Percentiles rank a stretch among this genome's conserved stretches.
Evolutionary conservation across 2,113 vertebrate species (phyloP).

Genomic region (Actenoides lindsayi): DNA sequence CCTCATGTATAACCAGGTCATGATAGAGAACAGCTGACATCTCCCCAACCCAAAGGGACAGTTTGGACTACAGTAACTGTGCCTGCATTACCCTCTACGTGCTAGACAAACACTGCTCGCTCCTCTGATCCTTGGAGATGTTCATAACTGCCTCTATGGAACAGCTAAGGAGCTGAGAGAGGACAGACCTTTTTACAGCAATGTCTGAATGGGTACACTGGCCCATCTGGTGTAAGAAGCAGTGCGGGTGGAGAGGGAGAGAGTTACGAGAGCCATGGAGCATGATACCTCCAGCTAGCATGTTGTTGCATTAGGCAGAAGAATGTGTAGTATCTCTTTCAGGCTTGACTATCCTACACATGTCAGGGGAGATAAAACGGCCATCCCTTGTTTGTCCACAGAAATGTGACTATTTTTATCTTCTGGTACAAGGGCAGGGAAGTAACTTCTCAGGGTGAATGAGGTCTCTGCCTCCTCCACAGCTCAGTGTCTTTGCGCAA

Average conservation of each 20-base stretch:
- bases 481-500: neutral
- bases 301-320: neutral
- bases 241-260: neutral
- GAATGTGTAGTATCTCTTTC: neutral
- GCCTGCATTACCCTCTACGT: neutral
- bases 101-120: neutral
- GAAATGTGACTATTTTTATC: neutral
- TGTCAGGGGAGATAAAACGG: neutral
- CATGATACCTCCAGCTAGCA: rapidly evolving
- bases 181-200: neutral
- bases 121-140: neutral
- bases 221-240: neutral
- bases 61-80: neutral
- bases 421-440: neutral
- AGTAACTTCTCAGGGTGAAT: neutral
- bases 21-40: neutral
- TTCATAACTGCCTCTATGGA: neutral
- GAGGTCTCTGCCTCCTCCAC: neutral
- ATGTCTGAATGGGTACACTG: neutral
- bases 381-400: neutral
- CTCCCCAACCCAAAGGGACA: neutral
- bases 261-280: neutral
- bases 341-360: neutral
- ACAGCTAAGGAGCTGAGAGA: neutral
- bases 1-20: neutral